Conservation (phyloP, 2,888 invertebrate genomes). For the Drosophila paracracens region DNA sequence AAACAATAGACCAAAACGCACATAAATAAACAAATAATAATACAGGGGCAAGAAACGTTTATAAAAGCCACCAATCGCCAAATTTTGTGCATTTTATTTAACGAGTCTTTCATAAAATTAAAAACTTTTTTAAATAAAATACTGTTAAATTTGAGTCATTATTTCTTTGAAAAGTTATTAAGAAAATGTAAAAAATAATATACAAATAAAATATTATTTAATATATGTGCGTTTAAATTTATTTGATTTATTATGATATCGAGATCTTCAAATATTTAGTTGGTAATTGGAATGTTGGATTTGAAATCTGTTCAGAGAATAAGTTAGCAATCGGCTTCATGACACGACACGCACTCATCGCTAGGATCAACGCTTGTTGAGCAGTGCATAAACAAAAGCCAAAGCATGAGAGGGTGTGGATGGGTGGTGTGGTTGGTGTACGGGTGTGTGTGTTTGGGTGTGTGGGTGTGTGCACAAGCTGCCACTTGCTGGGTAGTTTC, state of each 20-base stretch:
- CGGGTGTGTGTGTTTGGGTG: slow-evolving; percentile 3
- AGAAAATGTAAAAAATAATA: too few relatives aligned
- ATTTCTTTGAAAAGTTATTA: not conserved
- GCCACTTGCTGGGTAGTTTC: slow-evolving; percentile 34
- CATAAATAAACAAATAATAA: not conserved
- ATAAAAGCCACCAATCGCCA: not conserved
- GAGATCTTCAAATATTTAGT: too few relatives aligned
- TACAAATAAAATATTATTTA: too few relatives aligned
- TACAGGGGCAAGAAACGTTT: not conserved
- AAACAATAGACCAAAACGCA: not conserved
- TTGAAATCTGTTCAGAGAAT: not conserved
- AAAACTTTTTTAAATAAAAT: not conserved
- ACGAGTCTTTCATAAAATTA: not conserved
- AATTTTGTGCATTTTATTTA: not conserved
- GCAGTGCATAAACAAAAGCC: slow-evolving; percentile 68
- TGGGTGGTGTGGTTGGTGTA: not conserved
- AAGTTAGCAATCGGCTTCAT: not conserved
- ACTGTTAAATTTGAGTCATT: not conserved
- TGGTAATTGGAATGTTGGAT: not conserved
- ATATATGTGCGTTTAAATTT: not conserved
- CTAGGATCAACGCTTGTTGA: slow-evolving; percentile 32
- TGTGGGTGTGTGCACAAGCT: slow-evolving; percentile 28
- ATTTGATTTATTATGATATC: not conserved
- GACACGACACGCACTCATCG: slow-evolving; percentile 33
- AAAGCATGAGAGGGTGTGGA: slow-evolving; percentile 28